Base-by-base conservation (phyloP, 2,797 vertebrate species). In the Acrossocheilus fasciatus region DNA sequence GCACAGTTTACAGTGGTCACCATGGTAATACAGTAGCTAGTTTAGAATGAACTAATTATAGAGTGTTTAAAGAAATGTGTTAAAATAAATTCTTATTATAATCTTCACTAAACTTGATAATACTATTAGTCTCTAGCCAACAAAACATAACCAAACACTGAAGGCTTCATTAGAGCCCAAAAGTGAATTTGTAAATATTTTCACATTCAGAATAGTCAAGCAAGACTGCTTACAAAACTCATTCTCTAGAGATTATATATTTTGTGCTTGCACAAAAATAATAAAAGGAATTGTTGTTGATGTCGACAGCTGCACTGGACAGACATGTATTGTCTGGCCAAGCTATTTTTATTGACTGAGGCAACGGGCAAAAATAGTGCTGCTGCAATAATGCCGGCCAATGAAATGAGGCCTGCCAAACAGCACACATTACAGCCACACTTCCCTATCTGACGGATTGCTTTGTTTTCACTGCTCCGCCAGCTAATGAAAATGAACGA, bases 281-380 rank as follows among this genome's bases (percentile, higher is more conserved):
- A 54, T 41, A 76, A 59, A 76, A 66, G 6, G 5, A 78, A 74
- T 83, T 87, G 74, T 47, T 70, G 59, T 84, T 69, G 45, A 66
- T 54, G 50, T 70, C 75, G 76, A 70, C 66, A 80, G 82, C 87
- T 80, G 84, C 34, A 52, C 66, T 57, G 62, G 64, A 82, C 88
- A 85, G 64, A 76, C 87, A 88, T 52, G n/a, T 70, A 87, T 62
- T 79, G 89, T 86, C 84, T 89, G 87, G 64, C 87, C 86, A 80
- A 90, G 89, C 87, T 85, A 57, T 89, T 89, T 88, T 90, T 78
- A 57, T 72, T 83, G 64, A 83, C 82, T 70, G 34, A 86, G 70
- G 70, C 62, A 84, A 85, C 81, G 68, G 64, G 87, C 76, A 88
- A 88, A 87, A 90, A 88, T 86, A 88, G 72, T 89, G 73, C 84